Conservation (phyloP, 2,113 vertebrate species). For the Leucoraja erinaceus region DNA sequence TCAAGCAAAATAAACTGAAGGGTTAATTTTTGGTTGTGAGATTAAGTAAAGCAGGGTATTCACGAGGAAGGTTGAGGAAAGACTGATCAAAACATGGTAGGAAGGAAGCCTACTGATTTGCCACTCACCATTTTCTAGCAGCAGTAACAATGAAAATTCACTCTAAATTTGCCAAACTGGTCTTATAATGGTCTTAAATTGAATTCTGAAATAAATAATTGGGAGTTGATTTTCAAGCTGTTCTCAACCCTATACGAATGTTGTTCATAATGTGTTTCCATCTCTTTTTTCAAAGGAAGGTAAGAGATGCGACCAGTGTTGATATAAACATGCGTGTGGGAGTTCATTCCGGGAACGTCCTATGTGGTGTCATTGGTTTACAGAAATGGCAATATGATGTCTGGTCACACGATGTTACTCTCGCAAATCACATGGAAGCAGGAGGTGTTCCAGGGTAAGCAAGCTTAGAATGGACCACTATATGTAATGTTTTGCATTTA, state of each 20-base stretch:
- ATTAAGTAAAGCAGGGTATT: no score
- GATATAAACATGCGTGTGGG: constrained; percentile 96
- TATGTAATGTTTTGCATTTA: neutral
- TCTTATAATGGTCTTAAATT: no score
- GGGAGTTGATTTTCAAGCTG: neutral
- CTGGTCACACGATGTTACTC: constrained; percentile 94
- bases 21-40: neutral
- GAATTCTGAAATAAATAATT: neutral
- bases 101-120: neutral
- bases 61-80: no score
- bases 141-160: neutral
- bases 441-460: constrained; percentile 90
- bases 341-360: constrained; percentile 92
- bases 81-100: no score
- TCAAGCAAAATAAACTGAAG: neutral
- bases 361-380: constrained; percentile 92
- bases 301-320: constrained; percentile 85
- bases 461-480: neutral
- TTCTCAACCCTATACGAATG: neutral
- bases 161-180: neutral
- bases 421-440: constrained; percentile 97
- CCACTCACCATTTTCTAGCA: neutral
- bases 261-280: neutral
- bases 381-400: constrained; percentile 99
- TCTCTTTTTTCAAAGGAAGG: constrained; percentile 67